Evolutionary conservation across 2,113 vertebrate species (phyloP).

Genomic region (Zosterops lateralis): DNA sequence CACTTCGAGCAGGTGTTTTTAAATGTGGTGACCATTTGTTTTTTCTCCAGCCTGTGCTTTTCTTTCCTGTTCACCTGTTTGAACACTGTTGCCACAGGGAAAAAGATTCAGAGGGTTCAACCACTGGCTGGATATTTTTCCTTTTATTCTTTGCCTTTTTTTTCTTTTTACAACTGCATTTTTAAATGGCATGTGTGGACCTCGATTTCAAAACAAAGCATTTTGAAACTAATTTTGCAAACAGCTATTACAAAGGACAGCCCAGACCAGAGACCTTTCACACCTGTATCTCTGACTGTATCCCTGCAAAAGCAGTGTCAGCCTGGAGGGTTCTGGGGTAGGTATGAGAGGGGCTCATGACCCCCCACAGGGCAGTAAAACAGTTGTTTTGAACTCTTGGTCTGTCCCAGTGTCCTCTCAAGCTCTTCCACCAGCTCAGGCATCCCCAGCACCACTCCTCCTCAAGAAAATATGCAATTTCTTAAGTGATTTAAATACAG

Average conservation of each 20-base stretch:
- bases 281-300: neutral
- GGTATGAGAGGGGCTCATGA: neutral
- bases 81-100: neutral
- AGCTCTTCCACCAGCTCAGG: neutral
- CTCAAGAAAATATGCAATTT: neutral
- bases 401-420: neutral
- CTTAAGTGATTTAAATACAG: neutral
- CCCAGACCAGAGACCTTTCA: accelerated
- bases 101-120: neutral
- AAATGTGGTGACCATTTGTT: neutral
- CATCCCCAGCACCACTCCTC: neutral
- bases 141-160: neutral
- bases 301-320: neutral
- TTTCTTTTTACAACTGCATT: neutral
- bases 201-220: neutral
- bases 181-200: neutral
- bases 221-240: neutral
- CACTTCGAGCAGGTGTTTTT: neutral
- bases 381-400: neutral
- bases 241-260: neutral
- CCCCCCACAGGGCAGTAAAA: neutral
- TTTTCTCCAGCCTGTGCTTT: neutral
- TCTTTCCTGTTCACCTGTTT: neutral
- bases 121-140: neutral
- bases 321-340: neutral